Evolutionary conservation across 2,113 vertebrate genomes (phyloP), one percentile per base, ranked within the genome.

Genomic region (Sinocyclocheilus maitianheensis): DNA sequence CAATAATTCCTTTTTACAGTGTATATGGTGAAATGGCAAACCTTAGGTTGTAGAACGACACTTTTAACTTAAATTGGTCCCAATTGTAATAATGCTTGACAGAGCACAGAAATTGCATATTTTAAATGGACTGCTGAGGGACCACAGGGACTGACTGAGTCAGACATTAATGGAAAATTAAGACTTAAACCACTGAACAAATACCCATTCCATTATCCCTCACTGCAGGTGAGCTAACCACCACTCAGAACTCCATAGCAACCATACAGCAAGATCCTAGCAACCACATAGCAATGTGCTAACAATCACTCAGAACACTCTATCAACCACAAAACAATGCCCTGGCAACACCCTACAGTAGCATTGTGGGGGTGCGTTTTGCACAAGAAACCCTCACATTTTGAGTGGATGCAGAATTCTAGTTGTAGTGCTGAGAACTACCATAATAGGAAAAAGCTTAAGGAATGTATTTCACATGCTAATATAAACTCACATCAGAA

Each of bases 91-190:
- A 24, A 86, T 43, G 8, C 77, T 86, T 81, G 62, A 53, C 30
- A 78, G 18, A 85, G 77, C 46, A 84, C 30, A 75, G 77, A 78
- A 75, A 87, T 51, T 43, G 30, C 37, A 67, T 60, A 76, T 85
- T 81, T 63, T 53, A 82, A 82, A 34, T n/a, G 60, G 71, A 78
- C 58, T 86, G 81, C 72, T 75, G 12, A 46, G 11, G 22, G 58
- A 77, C 85, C 51, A 48, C n/a, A 78, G 46, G n/a, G 12, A 51
- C 11, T 51, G 81, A 30, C 51, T 77, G 46, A 77, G 34, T 63
- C 67, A 46, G n/a, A 83, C 74, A 46, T 26, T 67, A 60, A 87
- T 24, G 40, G 76, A 76, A 69, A 74, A 69, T 77, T 65, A 79
- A 51, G 83, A 77, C 14, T 30, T 12, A 53, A 75, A 79, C 63